Conservation (phyloP, 1,140 invertebrate genomes). For the Cecropterus lyciades region DNA sequence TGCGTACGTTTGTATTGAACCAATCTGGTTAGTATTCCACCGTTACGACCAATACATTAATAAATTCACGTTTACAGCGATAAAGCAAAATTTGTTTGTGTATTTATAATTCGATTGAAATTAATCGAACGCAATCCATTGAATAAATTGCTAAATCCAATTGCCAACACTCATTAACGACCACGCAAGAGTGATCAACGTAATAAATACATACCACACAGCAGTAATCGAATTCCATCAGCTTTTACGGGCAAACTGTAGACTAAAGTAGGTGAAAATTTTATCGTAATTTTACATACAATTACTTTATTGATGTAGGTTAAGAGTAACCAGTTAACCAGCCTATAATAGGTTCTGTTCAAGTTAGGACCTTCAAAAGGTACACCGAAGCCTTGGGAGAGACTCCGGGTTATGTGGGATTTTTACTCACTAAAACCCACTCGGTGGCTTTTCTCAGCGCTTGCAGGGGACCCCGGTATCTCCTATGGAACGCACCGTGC, state of each 20-base stretch:
- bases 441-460: no score
- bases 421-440: no score
- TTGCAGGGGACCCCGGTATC: no score
- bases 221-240: conserved; percentile 12
- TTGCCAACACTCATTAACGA: conserved; percentile 19
- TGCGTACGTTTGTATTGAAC: no score
- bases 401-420: no score
- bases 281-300: no score
- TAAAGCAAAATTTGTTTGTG: not conserved
- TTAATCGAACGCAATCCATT: conserved; percentile 17
- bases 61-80: not conserved
- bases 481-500: no score
- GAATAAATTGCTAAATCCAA: conserved; percentile 24
- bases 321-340: no score
- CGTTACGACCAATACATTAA: not conserved
- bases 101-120: conserved; percentile 8
- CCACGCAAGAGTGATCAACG: conserved; percentile 23
- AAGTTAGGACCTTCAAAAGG: no score
- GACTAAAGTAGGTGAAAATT: not conserved
- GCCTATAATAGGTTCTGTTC: no score
- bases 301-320: no score
- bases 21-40: not conserved
- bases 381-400: no score
- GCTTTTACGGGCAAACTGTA: not conserved
- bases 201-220: conserved; percentile 1